Base-by-base conservation (phyloP, 2,797 vertebrate species). In the Phrynocephalus forsythii region DNA sequence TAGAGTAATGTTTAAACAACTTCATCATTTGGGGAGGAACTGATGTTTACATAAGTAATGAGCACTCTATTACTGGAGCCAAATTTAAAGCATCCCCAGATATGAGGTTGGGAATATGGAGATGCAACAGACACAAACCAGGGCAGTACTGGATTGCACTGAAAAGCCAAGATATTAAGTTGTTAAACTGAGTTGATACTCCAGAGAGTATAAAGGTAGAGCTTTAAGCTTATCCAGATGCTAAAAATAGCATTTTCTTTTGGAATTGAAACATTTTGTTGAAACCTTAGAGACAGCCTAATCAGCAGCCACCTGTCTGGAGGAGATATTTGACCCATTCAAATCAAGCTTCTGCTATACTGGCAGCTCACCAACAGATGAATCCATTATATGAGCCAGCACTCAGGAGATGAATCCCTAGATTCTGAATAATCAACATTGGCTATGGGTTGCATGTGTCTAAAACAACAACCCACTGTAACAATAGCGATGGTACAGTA, bases 241-340 rank as follows among this genome's bases (percentile, higher is more conserved):
- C n/a, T 24, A 26, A 0, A 77, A 44, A 87, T 91, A 88, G 4
- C n/a, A 86, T 76, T 33, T 85, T 81, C 56, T 24, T 73, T 85
- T 92, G 88, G 67, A 85, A 86, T 50, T 84, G 50, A 85, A 67
- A 52, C 8, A 79, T 93, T 94, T 86, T 85, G 81, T 56, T 63
- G 85, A 3, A 68, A 68, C 18, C 77, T 81, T 77, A 9, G 50
- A 67, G 52, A 77, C 5, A 38, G 11, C 77, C n/a, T 56, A 69
- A 86, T 86, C 80, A 91, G 33, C 2, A 48, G 3, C 28, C 3
- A 86, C 8, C 8, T 87, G 18, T 85, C 68, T 72, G 71, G 89
- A 93, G 83, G 8, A 5, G n/a, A 78, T 88, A n/a, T 86, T 79
- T 73, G 30, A 89, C 10, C 3, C 3, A 88, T 90, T 92, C 44